Percentiles rank a stretch among this genome's conserved stretches.
Conservation (phyloP, 2,797 vertebrate genomes). For the Thalassophryne amazonica region DNA sequence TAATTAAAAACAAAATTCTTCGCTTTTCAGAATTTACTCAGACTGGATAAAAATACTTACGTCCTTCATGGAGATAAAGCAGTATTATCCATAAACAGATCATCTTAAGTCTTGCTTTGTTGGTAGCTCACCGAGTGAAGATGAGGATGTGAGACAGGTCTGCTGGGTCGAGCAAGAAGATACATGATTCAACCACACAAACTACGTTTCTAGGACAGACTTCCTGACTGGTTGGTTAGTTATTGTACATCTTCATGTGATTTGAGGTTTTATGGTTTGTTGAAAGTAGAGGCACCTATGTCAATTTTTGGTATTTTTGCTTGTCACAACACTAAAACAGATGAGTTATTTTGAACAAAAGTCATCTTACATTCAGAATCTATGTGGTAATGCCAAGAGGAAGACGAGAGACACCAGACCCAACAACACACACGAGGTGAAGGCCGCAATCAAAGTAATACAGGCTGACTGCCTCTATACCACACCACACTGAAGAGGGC, state of each 20-base stretch:
- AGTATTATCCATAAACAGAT: constrained; percentile 1
- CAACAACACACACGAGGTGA: no score
- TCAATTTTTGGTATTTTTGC: no score
- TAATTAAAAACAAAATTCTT: not conserved
- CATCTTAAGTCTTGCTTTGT: not conserved
- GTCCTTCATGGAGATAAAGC: constrained; percentile 17
- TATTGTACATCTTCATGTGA: not conserved
- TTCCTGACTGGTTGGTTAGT: constrained; percentile 27
- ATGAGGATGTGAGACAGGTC: not conserved
- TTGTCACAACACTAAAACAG: no score
- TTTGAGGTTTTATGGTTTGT: constrained; percentile 7
- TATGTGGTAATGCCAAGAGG: no score
- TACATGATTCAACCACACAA: not conserved
- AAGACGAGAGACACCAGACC: no score
- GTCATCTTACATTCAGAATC: no score
- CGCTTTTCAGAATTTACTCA: rapidly evolving
- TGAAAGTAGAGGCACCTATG: not conserved
- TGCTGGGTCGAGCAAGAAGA: no score
- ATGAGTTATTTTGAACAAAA: no score
- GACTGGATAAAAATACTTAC: constrained; percentile 31
- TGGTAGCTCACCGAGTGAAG: not conserved
- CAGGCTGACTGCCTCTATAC: no score
- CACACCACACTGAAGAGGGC: no score
- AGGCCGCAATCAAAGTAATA: no score
- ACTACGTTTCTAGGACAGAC: not conserved